A percentile compares a stretch with the other conserved stretches of the same genome.
Evolutionary conservation across 1,140 invertebrate genomes (phyloP).

Genomic region (Bombus balteatus): DNA sequence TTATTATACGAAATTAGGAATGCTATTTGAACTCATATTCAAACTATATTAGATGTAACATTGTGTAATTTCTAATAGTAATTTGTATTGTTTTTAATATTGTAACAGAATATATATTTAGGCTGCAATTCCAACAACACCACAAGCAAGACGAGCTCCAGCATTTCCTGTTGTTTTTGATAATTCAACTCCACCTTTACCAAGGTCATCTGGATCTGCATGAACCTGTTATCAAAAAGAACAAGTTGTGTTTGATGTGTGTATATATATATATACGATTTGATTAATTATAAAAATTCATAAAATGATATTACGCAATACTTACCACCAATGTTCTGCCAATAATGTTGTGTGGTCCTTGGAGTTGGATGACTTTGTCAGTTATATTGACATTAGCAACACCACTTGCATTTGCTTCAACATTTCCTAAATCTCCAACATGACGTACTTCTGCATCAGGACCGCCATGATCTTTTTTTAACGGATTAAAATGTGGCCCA

Average conservation of each 20-base stretch:
- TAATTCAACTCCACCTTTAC: conserved; percentile 95
- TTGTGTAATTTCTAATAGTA: conserved; percentile 20
- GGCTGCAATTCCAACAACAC: conserved; percentile 95
- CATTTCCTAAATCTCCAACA: conserved; percentile 96
- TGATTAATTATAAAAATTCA: neutral
- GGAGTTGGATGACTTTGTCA: conserved; percentile 89
- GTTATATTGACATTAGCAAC: conserved; percentile 90
- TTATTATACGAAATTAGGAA: conserved; percentile 36
- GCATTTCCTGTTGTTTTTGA: conserved; percentile 98
- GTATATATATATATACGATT: neutral
- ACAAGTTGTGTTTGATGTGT: neutral
- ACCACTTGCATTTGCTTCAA: conserved; percentile 88
- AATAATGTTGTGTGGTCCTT: conserved; percentile 91
- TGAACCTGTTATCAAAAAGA: conserved; percentile 85
- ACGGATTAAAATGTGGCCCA: conserved; percentile 97
- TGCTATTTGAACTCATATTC: conserved; percentile 32
- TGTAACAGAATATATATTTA: conserved; percentile 59
- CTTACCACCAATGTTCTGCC: conserved; percentile 94
- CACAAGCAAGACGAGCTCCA: conserved; percentile 96
- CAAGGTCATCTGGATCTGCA: conserved; percentile 97
- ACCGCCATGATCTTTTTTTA: conserved; percentile 92
- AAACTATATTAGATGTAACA: conserved; percentile 35
- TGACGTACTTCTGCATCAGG: conserved; percentile 90
- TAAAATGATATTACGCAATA: conserved; percentile 31
- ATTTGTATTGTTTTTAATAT: neutral